Conservation (phyloP, 2,888 invertebrate species). For the Noctua janthe region DNA sequence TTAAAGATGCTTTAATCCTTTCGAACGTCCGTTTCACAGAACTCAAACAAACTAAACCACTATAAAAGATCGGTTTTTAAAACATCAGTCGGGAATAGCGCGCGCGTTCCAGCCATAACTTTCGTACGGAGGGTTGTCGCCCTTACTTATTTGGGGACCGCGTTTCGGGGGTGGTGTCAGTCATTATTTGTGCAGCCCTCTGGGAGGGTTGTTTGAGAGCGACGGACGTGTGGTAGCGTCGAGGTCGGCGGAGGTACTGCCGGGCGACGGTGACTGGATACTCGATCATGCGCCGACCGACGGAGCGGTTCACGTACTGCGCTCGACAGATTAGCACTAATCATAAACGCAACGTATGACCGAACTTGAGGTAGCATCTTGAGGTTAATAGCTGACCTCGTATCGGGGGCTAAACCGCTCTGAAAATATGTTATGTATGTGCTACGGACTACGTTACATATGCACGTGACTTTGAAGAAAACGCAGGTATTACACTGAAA, state of each 20-base stretch:
- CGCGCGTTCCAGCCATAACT: conserved; percentile 67
- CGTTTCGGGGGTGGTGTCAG: conserved; percentile 74
- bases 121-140: conserved; percentile 65
- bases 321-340: conserved; percentile 80
- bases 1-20: conserved; percentile 56
- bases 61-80: conserved; percentile 61
- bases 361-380: conserved; percentile 63
- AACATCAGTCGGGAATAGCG: conserved; percentile 46
- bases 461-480: neutral
- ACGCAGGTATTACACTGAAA: neutral
- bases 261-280: conserved; percentile 73
- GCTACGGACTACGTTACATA: neutral
- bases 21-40: conserved; percentile 68
- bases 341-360: conserved; percentile 74
- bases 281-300: conserved; percentile 86
- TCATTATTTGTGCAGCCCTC: conserved; percentile 73
- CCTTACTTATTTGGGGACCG: conserved; percentile 69
- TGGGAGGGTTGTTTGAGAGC: conserved; percentile 52
- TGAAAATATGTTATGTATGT: conserved; percentile 16
- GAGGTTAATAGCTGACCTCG: conserved; percentile 56
- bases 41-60: conserved; percentile 70
- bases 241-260: conserved; percentile 79
- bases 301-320: conserved; percentile 67
- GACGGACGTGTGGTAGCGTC: conserved; percentile 72
- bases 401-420: conserved; percentile 12